Conservation (phyloP, 2,113 vertebrate species). For the Proteles cristata region DNA sequence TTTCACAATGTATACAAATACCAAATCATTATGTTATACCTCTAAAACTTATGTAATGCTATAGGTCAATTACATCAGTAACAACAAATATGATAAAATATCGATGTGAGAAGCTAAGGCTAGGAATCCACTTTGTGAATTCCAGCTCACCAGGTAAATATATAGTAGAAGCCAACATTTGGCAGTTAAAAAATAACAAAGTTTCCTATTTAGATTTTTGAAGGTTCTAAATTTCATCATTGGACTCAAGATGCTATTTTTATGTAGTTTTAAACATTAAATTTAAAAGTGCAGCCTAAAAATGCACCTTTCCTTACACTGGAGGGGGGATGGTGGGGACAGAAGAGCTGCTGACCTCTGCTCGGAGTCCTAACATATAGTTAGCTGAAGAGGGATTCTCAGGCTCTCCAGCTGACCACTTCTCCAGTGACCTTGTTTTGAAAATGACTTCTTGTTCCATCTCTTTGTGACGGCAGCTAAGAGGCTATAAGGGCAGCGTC, state of each 20-base stretch:
- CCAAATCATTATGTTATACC: neutral
- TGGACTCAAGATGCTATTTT: neutral
- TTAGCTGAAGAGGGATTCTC: neutral
- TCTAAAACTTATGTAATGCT: neutral
- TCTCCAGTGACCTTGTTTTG: neutral
- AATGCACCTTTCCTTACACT: neutral
- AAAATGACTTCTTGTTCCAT: neutral
- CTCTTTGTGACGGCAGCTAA: neutral
- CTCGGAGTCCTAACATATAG: neutral
- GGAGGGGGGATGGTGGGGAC: neutral
- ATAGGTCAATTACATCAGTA: neutral
- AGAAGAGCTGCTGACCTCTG: neutral
- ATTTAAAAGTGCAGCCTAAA: neutral
- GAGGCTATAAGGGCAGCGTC: no score
- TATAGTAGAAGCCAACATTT: neutral
- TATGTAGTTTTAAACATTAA: neutral
- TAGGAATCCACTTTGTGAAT: neutral
- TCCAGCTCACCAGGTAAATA: neutral
- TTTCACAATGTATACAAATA: neutral
- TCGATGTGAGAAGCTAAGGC: neutral
- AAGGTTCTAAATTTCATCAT: neutral
- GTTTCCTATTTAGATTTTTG: neutral
- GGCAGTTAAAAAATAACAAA: neutral
- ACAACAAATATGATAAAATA: neutral
- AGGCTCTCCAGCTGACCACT: neutral